Percentiles rank a stretch among this genome's conserved stretches.
These are phyloP conservation scores for Varanus salvator DNA, from an alignment of 2,113 vertebrate species.

Conservation along the genomic window DNA sequence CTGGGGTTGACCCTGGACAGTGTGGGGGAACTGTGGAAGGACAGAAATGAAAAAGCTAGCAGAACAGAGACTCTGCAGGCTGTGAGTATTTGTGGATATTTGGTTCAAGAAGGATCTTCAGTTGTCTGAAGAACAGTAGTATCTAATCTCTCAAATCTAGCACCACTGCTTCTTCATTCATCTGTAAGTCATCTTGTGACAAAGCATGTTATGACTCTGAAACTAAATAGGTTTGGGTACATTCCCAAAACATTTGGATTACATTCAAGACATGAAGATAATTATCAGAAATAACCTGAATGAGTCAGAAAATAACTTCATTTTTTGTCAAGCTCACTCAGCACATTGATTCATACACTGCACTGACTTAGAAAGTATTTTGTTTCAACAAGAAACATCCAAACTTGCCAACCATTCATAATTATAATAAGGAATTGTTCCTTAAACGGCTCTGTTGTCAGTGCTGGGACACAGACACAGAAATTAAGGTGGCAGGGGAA, in stretches of 20 bases:
- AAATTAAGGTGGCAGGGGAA: neutral
- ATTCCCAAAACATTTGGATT: neutral
- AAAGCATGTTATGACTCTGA: conserved; percentile 5
- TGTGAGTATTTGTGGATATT: neutral
- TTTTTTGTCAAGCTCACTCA: neutral
- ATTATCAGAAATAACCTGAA: conserved; percentile 1
- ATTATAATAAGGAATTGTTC: neutral
- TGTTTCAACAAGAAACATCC: neutral
- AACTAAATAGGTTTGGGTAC: neutral
- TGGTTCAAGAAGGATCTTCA: neutral
- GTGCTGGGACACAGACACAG: neutral
- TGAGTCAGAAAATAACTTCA: neutral
- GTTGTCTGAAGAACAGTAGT: neutral
- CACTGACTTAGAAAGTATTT: neutral
- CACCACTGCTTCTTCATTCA: neutral
- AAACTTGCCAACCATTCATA: neutral
- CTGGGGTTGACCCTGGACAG: neutral
- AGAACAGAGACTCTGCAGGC: neutral
- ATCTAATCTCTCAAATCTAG: neutral
- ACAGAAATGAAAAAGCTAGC: neutral
- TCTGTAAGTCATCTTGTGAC: neutral
- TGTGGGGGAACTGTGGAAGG: neutral
- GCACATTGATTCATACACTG: neutral
- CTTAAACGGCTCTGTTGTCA: neutral
- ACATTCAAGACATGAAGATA: neutral